Evolutionary conservation across 1,140 invertebrate species (phyloP), one percentile per base, ranked within the genome.

Genomic region (Mesaphorura yosii): DNA sequence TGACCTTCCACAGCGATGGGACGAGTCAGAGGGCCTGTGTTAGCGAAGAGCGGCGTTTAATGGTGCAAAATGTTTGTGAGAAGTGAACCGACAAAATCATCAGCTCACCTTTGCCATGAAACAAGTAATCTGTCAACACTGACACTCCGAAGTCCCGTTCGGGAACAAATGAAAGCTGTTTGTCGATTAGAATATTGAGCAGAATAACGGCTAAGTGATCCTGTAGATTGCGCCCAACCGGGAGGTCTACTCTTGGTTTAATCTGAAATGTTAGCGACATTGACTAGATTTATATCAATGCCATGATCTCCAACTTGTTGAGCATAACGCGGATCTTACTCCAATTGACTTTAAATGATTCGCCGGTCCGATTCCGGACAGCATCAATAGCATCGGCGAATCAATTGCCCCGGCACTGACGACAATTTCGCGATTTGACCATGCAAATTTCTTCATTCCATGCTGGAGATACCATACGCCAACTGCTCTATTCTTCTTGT

Each of bases 361-460:
- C 25, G 51, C 49, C 17, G 57, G 57, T 4, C 60, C 60, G 20
- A 62, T 59, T 42, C 60, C 60, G 29, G 54, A 57, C 2, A 55
- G 40, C 57, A 62, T 59, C 7, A 62, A 23, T 3, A 90, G 58
- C 59, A 86, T 82, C 1, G 84, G 81, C 0, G 79, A 80, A 55
- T 82, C 83, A 1, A 86, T 78, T 1, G 83, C 75, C 1, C 84
- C 85, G 0, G 78, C 82, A 22, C 79, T 79, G 2, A 86, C 20
- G n/a, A 88, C 83, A 0, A 88, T 78, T 72, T 88, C 85, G 63
- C 77, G 83, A 20, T 64, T 73, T 0, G 80, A 80, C 40, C 68
- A 65, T 4, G 85, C 76, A 51, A 69, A 74, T 45, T 75, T 71
- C 53, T 69, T 73, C n/a, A 59, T 68, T 2, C 73, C 73, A 26